These are phyloP conservation scores for Adoxophyes honmai DNA, from an alignment of 1,140 invertebrate species.

Conservation along the genomic window DNA sequence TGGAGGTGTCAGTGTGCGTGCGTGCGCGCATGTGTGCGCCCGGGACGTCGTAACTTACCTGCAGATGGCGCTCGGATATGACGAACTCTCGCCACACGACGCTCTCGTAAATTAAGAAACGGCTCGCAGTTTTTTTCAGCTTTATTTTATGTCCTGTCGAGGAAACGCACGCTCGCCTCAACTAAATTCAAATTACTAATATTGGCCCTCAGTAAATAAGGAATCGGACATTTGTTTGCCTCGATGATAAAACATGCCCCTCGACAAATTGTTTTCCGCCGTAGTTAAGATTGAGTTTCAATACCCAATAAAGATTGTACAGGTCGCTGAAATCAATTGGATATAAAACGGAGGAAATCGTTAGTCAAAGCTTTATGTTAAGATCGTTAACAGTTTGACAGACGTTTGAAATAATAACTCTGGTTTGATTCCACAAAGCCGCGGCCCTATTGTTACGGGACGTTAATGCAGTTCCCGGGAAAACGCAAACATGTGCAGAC, in stretches of 20 bases:
- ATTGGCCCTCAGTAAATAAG: conserved; percentile 29
- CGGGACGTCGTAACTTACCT: conserved; percentile 49
- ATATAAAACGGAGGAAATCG: conserved; percentile 47
- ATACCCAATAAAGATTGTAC: conserved; percentile 42
- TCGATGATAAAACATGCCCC: conserved; percentile 45
- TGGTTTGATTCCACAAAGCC: conserved; percentile 20
- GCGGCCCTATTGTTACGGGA: background rate
- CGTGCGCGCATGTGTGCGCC: conserved; percentile 57
- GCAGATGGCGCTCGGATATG: conserved; percentile 60
- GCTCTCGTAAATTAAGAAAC: conserved; percentile 66
- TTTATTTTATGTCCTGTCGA: conserved; percentile 51
- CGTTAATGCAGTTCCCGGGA: background rate
- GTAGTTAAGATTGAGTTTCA: conserved; percentile 63
- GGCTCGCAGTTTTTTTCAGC: conserved; percentile 46
- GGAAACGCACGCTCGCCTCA: conserved; percentile 28
- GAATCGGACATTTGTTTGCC: conserved; percentile 39
- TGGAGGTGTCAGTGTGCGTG: conserved; percentile 52
- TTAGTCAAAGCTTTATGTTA: conserved; percentile 36
- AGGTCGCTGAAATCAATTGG: conserved; percentile 34
- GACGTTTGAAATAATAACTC: conserved; percentile 35
- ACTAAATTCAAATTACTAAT: conserved; percentile 55
- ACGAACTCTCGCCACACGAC: conserved; percentile 47
- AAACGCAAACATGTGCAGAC: conserved; percentile 1
- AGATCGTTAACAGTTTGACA: conserved; percentile 44
- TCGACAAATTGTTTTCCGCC: conserved; percentile 54